Percentiles rank a stretch among this genome's conserved stretches.
Conservation (phyloP, 1,140 invertebrate species). For the Temnothorax nylanderi region DNA sequence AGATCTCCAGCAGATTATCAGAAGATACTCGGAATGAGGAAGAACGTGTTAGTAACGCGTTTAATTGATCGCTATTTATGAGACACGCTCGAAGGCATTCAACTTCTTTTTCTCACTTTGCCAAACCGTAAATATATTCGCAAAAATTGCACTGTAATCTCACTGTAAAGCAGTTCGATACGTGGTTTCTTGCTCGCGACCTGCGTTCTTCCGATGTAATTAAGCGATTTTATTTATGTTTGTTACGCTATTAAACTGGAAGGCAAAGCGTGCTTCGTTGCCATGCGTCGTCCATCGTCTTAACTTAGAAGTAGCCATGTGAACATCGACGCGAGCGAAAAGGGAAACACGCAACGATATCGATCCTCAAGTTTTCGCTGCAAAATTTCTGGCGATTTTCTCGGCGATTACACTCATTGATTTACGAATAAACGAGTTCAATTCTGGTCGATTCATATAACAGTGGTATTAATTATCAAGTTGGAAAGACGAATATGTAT, state of each 20-base stretch:
- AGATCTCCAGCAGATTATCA: conserved; percentile 2
- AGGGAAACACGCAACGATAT: conserved; percentile 10
- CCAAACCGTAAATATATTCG: conserved; percentile 49
- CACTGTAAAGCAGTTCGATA: conserved; percentile 36
- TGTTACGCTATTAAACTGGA: conserved; percentile 42
- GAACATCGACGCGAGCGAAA: neutral
- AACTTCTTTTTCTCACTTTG: conserved; percentile 16
- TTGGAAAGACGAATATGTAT: neutral
- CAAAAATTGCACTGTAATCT: conserved; percentile 48
- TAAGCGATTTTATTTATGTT: conserved; percentile 56
- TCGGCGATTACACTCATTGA: neutral
- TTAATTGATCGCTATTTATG: conserved; percentile 46
- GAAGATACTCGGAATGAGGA: conserved; percentile 39
- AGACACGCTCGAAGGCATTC: conserved; percentile 32
- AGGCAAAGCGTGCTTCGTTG: conserved; percentile 1
- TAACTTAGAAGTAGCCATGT: conserved; percentile 2
- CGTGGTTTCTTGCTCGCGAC: conserved; percentile 39
- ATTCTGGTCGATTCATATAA: neutral
- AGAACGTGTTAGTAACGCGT: conserved; percentile 22
- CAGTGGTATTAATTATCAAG: conserved; percentile 28
- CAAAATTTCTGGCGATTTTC: neutral
- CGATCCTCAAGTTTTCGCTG: conserved; percentile 20
- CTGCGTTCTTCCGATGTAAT: conserved; percentile 39
- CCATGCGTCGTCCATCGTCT: neutral
- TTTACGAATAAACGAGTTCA: conserved; percentile 5